These are phyloP conservation scores for Seriola rivoliana DNA, from an alignment of 2,113 vertebrate species.

Conservation along the genomic window DNA sequence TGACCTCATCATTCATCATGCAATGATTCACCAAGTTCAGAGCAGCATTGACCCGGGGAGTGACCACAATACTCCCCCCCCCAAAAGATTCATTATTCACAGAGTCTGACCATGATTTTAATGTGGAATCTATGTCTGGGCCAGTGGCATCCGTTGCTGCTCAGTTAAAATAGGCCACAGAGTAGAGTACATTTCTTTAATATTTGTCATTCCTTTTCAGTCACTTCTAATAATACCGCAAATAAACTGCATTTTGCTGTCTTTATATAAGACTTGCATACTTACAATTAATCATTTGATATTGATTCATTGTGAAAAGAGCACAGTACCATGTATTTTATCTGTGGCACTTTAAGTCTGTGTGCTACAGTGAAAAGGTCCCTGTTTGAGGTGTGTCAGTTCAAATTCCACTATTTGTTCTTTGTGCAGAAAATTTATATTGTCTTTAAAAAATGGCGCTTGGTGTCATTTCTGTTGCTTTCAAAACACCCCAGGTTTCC, in stretches of 20 bases:
- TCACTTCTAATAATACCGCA: no score
- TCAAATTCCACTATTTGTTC: background rate
- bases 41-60: background rate
- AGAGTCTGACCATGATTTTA: background rate
- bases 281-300: background rate
- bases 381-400: no score
- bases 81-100: background rate
- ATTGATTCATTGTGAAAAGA: background rate
- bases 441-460: background rate
- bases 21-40: background rate
- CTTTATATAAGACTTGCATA: no score
- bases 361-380: background rate
- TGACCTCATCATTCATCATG: constrained; percentile 1
- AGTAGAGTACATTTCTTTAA: no score
- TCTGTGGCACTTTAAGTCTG: background rate
- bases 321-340: background rate
- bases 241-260: no score
- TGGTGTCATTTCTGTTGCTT: background rate
- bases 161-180: background rate
- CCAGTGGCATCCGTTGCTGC: background rate
- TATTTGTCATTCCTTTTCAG: no score
- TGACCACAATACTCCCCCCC: background rate
- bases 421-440: background rate
- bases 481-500: background rate
- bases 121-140: background rate